phyloP scores from a whole-genome alignment of 2,113 vertebrate species.

The Glareola pratincola region DNA sequence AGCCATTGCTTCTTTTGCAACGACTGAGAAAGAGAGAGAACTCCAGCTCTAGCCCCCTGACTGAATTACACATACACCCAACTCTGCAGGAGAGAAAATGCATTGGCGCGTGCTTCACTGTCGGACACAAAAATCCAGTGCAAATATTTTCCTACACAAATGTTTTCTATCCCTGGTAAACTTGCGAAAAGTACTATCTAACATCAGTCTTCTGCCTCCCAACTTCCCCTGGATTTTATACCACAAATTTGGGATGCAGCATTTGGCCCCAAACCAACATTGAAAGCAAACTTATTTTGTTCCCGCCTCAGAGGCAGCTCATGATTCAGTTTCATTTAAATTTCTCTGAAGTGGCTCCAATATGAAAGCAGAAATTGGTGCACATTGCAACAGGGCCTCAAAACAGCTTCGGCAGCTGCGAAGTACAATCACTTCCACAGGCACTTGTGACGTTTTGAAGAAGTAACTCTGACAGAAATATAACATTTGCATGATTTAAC shows the following conservation, averaged over 20 bases:
- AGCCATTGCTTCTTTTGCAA: not conserved
- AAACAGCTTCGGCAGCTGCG: not conserved
- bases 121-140: not conserved
- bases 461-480: not conserved
- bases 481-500: not conserved
- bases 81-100: not conserved
- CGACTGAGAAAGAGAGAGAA: not conserved
- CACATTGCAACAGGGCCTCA: not conserved
- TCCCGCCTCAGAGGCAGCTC: not conserved
- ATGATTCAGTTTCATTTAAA: not conserved
- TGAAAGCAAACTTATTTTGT: not conserved
- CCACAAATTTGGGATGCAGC: not conserved
- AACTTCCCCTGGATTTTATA: not conserved
- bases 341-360: not conserved
- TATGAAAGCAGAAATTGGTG: not conserved
- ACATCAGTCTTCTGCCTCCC: not conserved
- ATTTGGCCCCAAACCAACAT: not conserved
- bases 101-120: not conserved
- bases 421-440: not conserved
- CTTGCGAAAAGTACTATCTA: not conserved
- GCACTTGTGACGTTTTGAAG: not conserved
- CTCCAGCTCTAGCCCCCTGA: not conserved
- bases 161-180: not conserved
- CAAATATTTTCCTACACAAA: not conserved
- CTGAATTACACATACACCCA: not conserved